Evolutionary conservation across 2,888 invertebrate genomes (phyloP), one percentile per base, ranked within the genome.

Genomic region (Fragum whitleyi): DNA sequence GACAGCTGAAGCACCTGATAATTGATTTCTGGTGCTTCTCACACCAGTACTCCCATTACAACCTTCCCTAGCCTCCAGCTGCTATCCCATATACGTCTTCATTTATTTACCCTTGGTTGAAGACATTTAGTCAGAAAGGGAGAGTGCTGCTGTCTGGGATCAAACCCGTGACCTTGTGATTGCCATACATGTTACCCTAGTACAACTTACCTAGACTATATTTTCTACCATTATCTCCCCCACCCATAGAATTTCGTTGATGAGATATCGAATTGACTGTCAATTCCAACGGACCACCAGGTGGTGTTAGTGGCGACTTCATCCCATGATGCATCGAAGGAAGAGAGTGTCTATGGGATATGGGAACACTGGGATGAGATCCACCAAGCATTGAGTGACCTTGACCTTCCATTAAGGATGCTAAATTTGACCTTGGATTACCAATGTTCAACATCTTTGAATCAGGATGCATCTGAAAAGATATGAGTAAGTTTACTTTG

Each of bases 401-500:
- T 65, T 83, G 83, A 51, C 77, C 77, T 11, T 83, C 79, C 61
- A 79, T 71, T 72, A 79, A n/a, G 21, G 77, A 57, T 14, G 65
- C 65, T 26, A 83, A 59, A 51, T 62, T 79, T 55, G 71, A 71
- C 29, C 79, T 29, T 16, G 68, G 77, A 16, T 76, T 76, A 14
- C 79, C 75, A 29, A 85, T 68, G 67, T 78, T 80, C 28, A 85
- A 69, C 39, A 85, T 72, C 68, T 85, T 85, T 14, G 85, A 82
- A 57, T 85, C 85, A 28, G 85, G 85, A 76, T 85, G 85, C 85
- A 85, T 85, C 85, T 85, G 74, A 59, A 23, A 81, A 76, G 51
- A 32, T 3, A 77, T 28, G 32, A n/a, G 59, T 9, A 57, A 59
- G 28, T 29, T 21, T 11, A 9, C 29, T 23, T 23, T 26, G 53